phyloP scores from a whole-genome alignment of 2,113 vertebrate genomes.

The Amazona guildingii region DNA sequence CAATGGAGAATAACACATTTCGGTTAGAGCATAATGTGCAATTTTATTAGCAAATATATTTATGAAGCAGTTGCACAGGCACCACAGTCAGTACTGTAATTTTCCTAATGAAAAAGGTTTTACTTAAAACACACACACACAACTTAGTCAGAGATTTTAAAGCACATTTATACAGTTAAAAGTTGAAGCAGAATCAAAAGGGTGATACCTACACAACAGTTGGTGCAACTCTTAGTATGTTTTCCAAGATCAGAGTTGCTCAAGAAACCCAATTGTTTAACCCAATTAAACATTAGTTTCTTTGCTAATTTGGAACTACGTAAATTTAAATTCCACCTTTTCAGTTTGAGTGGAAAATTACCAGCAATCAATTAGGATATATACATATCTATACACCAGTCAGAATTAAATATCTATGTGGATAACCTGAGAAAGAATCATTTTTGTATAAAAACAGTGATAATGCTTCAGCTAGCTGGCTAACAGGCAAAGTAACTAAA shows the following conservation, averaged over 20 bases:
- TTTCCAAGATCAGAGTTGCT: neutral
- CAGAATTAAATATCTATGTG: neutral
- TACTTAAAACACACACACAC: neutral
- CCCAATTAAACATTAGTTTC: neutral
- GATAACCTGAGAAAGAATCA: neutral
- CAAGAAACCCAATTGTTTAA: neutral
- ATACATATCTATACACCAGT: rapidly evolving
- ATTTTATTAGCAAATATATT: neutral
- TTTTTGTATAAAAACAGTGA: neutral
- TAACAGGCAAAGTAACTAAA: neutral
- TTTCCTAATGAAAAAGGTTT: neutral
- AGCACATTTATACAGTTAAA: neutral
- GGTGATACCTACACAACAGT: neutral
- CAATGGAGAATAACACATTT: neutral
- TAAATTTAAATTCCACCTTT: neutral
- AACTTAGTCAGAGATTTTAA: neutral
- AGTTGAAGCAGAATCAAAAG: neutral
- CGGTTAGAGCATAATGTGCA: neutral
- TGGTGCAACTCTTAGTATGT: neutral
- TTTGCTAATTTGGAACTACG: neutral
- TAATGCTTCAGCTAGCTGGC: neutral
- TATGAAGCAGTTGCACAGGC: neutral
- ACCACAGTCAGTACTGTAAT: neutral
- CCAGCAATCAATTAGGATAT: neutral
- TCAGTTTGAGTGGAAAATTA: neutral